Evolutionary conservation across 2,113 vertebrate species (phyloP).

Genomic region (Eleginops maclovinus): DNA sequence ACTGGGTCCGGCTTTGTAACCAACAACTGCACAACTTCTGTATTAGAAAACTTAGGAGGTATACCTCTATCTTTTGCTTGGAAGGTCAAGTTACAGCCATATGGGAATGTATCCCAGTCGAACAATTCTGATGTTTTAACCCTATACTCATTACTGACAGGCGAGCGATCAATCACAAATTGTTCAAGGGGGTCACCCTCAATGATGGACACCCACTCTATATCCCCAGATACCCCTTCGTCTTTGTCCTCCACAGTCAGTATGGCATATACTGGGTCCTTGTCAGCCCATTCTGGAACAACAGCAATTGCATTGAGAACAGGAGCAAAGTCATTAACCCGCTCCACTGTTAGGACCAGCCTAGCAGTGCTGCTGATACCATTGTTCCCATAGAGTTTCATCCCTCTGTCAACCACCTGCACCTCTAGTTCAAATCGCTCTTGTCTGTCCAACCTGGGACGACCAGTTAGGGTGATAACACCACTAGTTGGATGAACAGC

Average conservation of each 20-base stretch:
- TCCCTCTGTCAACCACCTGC: slow-evolving; percentile 94
- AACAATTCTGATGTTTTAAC: slow-evolving; percentile 88
- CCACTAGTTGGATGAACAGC: slow-evolving; percentile 96
- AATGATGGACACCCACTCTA: slow-evolving; percentile 93
- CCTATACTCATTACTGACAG: slow-evolving; percentile 89
- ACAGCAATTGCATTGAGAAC: slow-evolving; percentile 86
- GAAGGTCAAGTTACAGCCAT: slow-evolving; percentile 93
- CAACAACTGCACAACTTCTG: slow-evolving; percentile 87
- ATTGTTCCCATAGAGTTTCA: slow-evolving; percentile 94
- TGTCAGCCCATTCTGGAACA: slow-evolving; percentile 85
- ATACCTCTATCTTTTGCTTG: slow-evolving; percentile 95
- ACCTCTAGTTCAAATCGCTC: slow-evolving; percentile 92
- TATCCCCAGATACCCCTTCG: slow-evolving; percentile 93
- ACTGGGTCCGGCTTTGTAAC: slow-evolving; percentile 84
- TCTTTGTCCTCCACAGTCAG: slow-evolving; percentile 92
- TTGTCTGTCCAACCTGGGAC: slow-evolving; percentile 87
- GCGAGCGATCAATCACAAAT: slow-evolving; percentile 89
- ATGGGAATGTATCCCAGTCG: slow-evolving; percentile 89
- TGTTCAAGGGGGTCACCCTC: slow-evolving; percentile 92
- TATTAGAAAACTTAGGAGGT: slow-evolving; percentile 90
- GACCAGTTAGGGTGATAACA: slow-evolving; percentile 91
- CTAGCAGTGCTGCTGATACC: slow-evolving; percentile 94
- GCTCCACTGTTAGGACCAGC: slow-evolving; percentile 90
- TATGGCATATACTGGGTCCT: slow-evolving; percentile 88
- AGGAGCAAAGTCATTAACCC: slow-evolving; percentile 91